phyloP scores from a whole-genome alignment of 2,888 invertebrate genomes.

The Drosophila buzzatii region DNA sequence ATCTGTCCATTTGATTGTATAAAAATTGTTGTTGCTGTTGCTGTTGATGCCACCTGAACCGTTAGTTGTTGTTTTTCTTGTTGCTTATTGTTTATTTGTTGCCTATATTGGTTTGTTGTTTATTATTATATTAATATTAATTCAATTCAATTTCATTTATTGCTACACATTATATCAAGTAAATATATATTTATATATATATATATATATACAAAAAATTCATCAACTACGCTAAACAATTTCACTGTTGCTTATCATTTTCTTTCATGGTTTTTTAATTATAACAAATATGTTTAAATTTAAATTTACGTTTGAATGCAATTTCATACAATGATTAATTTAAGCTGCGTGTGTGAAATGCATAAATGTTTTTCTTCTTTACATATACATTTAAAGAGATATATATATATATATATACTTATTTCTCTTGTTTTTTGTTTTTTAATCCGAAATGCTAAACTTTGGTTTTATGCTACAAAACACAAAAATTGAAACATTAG shows the following conservation, averaged over 20 bases:
- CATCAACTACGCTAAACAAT: slow-evolving; percentile 83
- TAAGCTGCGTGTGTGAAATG: slow-evolving; percentile 63
- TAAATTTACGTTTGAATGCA: slow-evolving; percentile 69
- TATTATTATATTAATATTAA: slow-evolving; percentile 38
- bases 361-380: slow-evolving; percentile 70
- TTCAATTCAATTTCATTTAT: slow-evolving; percentile 72
- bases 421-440: neutral
- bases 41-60: slow-evolving; percentile 13
- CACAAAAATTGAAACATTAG: slow-evolving; percentile 60
- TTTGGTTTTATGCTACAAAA: slow-evolving; percentile 80
- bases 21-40: slow-evolving; percentile 52
- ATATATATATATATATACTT: slow-evolving; percentile 41
- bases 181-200: slow-evolving; percentile 20
- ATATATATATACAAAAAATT: slow-evolving; percentile 73
- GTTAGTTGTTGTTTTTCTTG: slow-evolving; percentile 15
- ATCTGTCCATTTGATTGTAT: slow-evolving; percentile 78
- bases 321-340: slow-evolving; percentile 76
- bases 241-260: slow-evolving; percentile 58
- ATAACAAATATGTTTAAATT: slow-evolving; percentile 68
- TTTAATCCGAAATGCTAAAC: slow-evolving; percentile 79
- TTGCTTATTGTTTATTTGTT: slow-evolving; percentile 21
- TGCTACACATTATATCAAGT: slow-evolving; percentile 76
- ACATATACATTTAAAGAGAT: slow-evolving; percentile 19
- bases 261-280: slow-evolving; percentile 52
- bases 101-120: slow-evolving; percentile 9